phyloP scores from a whole-genome alignment of 2,888 invertebrate genomes.

The Calephelis perditalis region DNA sequence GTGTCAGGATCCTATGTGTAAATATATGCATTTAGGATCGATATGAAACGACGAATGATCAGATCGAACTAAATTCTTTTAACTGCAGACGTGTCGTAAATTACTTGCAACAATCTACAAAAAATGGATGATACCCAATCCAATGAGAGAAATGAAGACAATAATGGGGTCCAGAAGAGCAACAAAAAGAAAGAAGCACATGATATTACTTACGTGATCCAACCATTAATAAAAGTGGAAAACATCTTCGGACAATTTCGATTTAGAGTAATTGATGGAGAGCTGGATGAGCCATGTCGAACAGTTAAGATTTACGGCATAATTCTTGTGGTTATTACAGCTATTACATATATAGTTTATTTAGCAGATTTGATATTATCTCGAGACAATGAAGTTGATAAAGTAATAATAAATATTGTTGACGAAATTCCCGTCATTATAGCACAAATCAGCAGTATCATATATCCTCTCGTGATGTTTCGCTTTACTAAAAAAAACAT shows the following conservation, averaged over 20 bases:
- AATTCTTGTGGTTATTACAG: slow-evolving; percentile 28
- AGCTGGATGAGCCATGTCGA: slow-evolving; percentile 33
- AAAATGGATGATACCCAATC: background rate
- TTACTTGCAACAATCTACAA: background rate
- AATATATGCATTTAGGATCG: too few relatives aligned
- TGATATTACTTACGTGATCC: slow-evolving; percentile 18
- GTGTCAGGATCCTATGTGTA: too few relatives aligned
- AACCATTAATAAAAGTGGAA: slow-evolving; percentile 38
- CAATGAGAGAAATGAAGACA: background rate
- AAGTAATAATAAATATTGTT: slow-evolving; percentile 4
- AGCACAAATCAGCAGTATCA: slow-evolving; percentile 7
- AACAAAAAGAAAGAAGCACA: slow-evolving; percentile 7
- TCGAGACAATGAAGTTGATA: background rate
- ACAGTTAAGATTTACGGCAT: slow-evolving; percentile 38
- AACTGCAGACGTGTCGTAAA: background rate
- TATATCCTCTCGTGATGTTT: slow-evolving; percentile 12
- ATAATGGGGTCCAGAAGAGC: background rate
- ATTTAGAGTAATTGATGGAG: slow-evolving; percentile 34
- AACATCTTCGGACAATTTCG: slow-evolving; percentile 44
- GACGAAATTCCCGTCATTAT: slow-evolving; percentile 1
- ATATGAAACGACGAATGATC: too few relatives aligned
- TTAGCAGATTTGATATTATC: background rate
- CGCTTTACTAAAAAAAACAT: slow-evolving; percentile 13
- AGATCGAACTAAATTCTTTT: background rate
- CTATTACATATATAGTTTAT: slow-evolving; percentile 24